Base-by-base conservation (phyloP, 2,888 invertebrate species). In the Aproaerema taeniolella region DNA sequence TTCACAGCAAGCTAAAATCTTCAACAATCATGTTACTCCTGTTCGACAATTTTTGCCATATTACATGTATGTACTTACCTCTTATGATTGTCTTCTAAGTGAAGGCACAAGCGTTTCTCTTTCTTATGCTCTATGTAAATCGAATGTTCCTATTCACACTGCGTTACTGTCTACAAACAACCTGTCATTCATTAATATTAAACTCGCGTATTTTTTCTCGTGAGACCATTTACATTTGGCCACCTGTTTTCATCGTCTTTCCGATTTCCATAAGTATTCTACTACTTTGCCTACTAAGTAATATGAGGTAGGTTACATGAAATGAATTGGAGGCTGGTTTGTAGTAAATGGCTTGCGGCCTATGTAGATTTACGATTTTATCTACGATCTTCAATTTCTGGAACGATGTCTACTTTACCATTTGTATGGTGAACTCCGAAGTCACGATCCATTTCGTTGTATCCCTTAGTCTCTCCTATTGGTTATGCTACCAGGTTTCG, bases 121-220 rank as follows among this genome's bases (percentile, higher is more conserved):
- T n/a, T n/a, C n/a, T n/a, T n/a, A n/a, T n/a, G n/a, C n/a, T n/a
- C 2, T 32, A 20, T 32, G 32, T 20, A 32, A 32, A 32, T 32
- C 32, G 6, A 14, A 30, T 30, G 14, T 30, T 14, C 30, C 17
- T 32, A 32, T 32, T 32, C 32, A 11, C 17, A 32, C 13, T 13
- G 9, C 15, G 10, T 7, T 17, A 32, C n/a, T 11, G 10, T 17
- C 30, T 10, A 14, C 32, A 12, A 25, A 34, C 17, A 43, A 40
- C 32, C 47, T 50, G 49, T 49, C 58, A 61, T 61, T 61, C 58
- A 64, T 57, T 57, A 63, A 60, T 54, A 60, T 55, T 48, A 45
- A 37, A 35, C 17, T 37, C 11, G 28, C 31, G 29, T 40, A 31
- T 8, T 38, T 42, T 42, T 38, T 42, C 38, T 42, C 38, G 29